Evolutionary conservation across 2,888 invertebrate species (phyloP), one percentile per base, ranked within the genome.

Genomic region (Noctua janthe): DNA sequence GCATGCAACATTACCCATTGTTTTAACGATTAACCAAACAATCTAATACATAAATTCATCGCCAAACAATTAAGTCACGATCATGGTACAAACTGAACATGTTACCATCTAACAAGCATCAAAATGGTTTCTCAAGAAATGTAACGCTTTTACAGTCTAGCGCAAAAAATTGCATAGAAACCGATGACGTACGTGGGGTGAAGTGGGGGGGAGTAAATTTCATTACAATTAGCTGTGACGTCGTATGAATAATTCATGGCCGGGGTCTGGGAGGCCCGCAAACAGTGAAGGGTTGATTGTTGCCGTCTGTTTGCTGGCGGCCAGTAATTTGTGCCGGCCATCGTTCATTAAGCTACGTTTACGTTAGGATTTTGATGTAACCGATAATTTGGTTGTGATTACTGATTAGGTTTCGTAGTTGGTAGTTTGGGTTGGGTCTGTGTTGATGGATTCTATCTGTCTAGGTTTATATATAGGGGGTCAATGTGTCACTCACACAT

Each of bases 141-240:
- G 81, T 66, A 47, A 85, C 84, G 86, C 84, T 80, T n/a, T 39
- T 56, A 66, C 20, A 66, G 62, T 82, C 43, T 76, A 64, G 20
- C 54, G 56, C 69, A 87, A 86, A 85, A 85, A 83, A 77, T 78
- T 76, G 84, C 90, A 90, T 90, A 83, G 90, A 90, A 88, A 81
- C 90, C 90, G 87, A 90, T 89, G 88, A 90, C 83, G 83, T 78
- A 15, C 62, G 43, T 43, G 79, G 72, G 86, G 84, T 71, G 82
- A 78, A 88, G 90, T 88, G 89, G 84, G 92, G 92, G 92, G 94
- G 95, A 93, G 94, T 95, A 96, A 97, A 97, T 97, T 96, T 95
- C 95, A 97, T 97, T 97, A 97, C 96, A 97, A 97, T 97, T 97
- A 97, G 96, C 95, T 89, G 94, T 94, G 93, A 94, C 94, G 91